These are phyloP conservation scores for Mystacides longicornis DNA, from an alignment of 2,888 invertebrate species.

Conservation along the genomic window DNA sequence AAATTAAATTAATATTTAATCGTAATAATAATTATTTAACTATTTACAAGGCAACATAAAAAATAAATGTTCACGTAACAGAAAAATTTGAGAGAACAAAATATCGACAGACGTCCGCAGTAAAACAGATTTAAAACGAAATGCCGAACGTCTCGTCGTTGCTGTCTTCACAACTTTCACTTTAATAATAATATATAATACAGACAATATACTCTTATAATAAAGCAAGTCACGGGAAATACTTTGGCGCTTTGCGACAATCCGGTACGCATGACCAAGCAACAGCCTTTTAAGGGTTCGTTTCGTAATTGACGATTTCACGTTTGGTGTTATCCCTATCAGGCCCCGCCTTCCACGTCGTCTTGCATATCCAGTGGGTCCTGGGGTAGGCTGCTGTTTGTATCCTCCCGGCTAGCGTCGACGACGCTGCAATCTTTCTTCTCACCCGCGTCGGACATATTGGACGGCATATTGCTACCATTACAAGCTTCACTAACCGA, in stretches of 20 bases:
- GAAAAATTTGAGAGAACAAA: too few species aligned
- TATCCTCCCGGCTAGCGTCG: neutral
- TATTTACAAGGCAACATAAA: too few species aligned
- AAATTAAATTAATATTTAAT: neutral
- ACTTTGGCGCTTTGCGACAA: neutral
- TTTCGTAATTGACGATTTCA: neutral
- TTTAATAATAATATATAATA: neutral
- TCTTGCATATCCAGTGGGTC: constrained; percentile 1
- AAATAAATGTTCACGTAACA: too few species aligned
- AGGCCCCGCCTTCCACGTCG: constrained; percentile 12
- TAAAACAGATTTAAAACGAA: too few species aligned
- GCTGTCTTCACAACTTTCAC: too few species aligned
- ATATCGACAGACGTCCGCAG: too few species aligned
- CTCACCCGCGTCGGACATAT: neutral
- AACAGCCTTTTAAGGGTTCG: neutral
- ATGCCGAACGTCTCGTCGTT: too few species aligned
- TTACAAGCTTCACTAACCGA: neutral
- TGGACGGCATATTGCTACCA: neutral
- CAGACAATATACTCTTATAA: too few species aligned
- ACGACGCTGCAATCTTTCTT: neutral
- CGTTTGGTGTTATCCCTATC: too few species aligned
- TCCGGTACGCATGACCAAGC: too few species aligned
- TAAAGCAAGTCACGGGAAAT: neutral
- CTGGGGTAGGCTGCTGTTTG: neutral
- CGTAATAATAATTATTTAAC: neutral